Evolutionary conservation across 2,888 invertebrate species (phyloP), one percentile per base, ranked within the genome.

Genomic region (Alentia gelatinosa): DNA sequence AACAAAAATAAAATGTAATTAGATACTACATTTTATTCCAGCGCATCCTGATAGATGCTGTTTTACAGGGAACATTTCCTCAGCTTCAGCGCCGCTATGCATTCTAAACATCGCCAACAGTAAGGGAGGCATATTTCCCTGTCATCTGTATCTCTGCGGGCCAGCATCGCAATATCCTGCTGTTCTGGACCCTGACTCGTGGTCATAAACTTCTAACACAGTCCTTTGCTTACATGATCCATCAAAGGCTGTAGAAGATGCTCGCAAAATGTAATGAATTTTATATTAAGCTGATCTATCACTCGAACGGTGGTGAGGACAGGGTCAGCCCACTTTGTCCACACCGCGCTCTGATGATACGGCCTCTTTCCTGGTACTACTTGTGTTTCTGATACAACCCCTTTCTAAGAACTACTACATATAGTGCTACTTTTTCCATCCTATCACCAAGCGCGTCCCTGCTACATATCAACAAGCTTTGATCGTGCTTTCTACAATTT

Each of bases 221-320:
- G 30, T 68, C 68, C 68, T 30, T 26, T 68, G 68, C 68, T 68
- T 68, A 68, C 68, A 83, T 35, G 39, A 83, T 83, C 83, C 83
- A 83, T 83, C 83, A 83, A 37, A 37, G 39, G 39, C 37, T 1
- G 39, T 3, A 35, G 83, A 83, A 83, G 83, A 83, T 83, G 83
- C 26, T 40, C 83, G 26, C 40, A 83, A 40, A 83, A 83, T 83
- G 83, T 83, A 83, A 83, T 83, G 83, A 83, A 83, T 83, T 83
- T 83, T 83, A 83, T 83, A 83, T 83, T 40, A 83, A 83, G 35
- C 40, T 40, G 83, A 83, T 83, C 83, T 83, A 83, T 83, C 83
- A 83, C 83, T 37, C 15, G 0, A 39, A 4, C n/a, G 26, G 40
- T 40, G n/a, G 15, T 4, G 39, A 39, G 7, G 83, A 83, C 83